Percentiles rank a stretch among this genome's conserved stretches.
phyloP scores from a whole-genome alignment of 2,888 invertebrate species.

The Ornithoptera alexandrae region DNA sequence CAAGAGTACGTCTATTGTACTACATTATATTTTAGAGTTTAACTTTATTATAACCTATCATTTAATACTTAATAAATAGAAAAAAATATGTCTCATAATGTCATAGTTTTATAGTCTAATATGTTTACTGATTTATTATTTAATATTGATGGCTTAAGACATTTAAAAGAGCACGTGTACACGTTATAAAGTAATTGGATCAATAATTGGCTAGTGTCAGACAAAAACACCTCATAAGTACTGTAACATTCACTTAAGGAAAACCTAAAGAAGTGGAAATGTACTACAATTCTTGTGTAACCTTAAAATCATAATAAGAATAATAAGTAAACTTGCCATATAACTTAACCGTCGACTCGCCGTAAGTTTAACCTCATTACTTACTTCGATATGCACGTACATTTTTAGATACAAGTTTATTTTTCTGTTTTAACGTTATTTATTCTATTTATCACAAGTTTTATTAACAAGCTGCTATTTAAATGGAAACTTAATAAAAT shows the following conservation, averaged over 20 bases:
- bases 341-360: background rate
- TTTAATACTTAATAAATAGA: too few relatives aligned
- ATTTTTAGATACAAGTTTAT: background rate
- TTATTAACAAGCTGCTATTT: too few relatives aligned
- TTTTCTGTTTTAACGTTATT: too few relatives aligned
- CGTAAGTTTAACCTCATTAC: background rate
- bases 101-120: too few relatives aligned
- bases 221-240: slow-evolving; percentile 3
- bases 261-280: slow-evolving; percentile 12
- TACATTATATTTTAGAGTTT: too few relatives aligned
- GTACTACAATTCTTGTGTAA: background rate
- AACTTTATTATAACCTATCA: too few relatives aligned
- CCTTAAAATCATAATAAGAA: slow-evolving; percentile 3
- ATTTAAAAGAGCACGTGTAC: background rate
- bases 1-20: too few relatives aligned
- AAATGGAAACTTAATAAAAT: too few relatives aligned
- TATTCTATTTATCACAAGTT: too few relatives aligned
- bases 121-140: background rate
- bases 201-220: background rate
- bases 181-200: background rate
- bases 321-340: background rate
- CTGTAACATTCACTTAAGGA: slow-evolving; percentile 10
- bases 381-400: background rate
- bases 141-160: background rate
- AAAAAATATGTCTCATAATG: too few relatives aligned